Percentiles rank a stretch among this genome's conserved stretches.
Evolutionary conservation across 2,113 vertebrate genomes (phyloP).

Genomic region (Camelus dromedarius): DNA sequence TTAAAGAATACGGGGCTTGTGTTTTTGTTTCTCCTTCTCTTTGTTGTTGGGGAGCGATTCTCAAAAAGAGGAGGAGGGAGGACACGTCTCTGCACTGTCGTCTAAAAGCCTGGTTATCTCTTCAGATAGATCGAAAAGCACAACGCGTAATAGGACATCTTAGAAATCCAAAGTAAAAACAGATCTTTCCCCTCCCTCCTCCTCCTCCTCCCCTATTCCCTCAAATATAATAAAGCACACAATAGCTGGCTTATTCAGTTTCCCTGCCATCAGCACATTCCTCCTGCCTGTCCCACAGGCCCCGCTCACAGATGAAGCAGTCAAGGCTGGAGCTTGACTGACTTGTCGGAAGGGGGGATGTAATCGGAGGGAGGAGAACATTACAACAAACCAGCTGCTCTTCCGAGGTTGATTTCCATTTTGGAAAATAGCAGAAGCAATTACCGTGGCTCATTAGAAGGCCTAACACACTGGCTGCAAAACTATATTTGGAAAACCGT

Average conservation of each 20-base stretch:
- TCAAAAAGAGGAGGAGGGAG: neutral
- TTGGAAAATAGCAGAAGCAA: conserved; percentile 81
- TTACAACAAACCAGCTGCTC: conserved; percentile 77
- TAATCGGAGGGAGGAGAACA: conserved; percentile 56
- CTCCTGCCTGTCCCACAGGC: fast-evolving
- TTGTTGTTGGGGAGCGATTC: neutral
- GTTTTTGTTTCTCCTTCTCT: conserved; percentile 19
- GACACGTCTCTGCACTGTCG: neutral
- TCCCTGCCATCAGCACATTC: conserved; percentile 1
- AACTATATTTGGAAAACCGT: conserved; percentile 81
- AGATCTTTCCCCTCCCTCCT: neutral
- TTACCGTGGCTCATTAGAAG: conserved; percentile 79
- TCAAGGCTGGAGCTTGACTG: conserved; percentile 38
- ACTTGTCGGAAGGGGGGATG: neutral
- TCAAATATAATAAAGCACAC: neutral
- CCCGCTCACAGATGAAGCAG: conserved; percentile 23
- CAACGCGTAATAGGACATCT: neutral
- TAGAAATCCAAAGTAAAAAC: conserved; percentile 43
- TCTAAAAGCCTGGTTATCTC: conserved; percentile 26
- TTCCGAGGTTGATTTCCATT: conserved; percentile 80
- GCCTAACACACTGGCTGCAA: conserved; percentile 75
- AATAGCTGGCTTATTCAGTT: neutral
- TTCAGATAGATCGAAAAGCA: neutral
- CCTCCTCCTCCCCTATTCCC: neutral
- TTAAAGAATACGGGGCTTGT: neutral